Evolutionary conservation across 2,113 vertebrate genomes (phyloP).

Genomic region (Oncorhynchus tshawytscha): DNA sequence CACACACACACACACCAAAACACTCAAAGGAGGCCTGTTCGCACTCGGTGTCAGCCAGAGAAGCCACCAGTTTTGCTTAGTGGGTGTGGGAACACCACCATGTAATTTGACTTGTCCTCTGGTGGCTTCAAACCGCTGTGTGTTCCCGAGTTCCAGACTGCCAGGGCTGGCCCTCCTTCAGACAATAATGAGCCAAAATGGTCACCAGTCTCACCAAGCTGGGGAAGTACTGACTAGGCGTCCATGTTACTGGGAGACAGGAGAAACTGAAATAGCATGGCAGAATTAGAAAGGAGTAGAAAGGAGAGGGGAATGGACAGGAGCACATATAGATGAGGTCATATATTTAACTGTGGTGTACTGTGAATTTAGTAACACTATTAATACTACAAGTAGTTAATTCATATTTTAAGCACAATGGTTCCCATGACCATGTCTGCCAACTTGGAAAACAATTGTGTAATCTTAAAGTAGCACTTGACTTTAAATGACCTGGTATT

Average conservation of each 20-base stretch:
- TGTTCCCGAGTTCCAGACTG: neutral
- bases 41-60: neutral
- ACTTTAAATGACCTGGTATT: too few relatives aligned
- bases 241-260: slow-evolving; percentile 48
- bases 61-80: slow-evolving; percentile 28
- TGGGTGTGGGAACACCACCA: slow-evolving; percentile 26
- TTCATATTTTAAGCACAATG: too few relatives aligned
- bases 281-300: slow-evolving; percentile 55
- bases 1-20: neutral
- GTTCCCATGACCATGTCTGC: too few relatives aligned
- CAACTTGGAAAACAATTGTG: too few relatives aligned
- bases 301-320: slow-evolving; percentile 26
- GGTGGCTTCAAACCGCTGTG: slow-evolving; percentile 29
- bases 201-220: neutral
- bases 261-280: slow-evolving; percentile 53
- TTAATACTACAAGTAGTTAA: too few relatives aligned
- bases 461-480: too few relatives aligned
- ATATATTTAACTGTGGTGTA: slow-evolving; percentile 47
- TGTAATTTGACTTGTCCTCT: slow-evolving; percentile 38
- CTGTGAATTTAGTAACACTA: neutral
- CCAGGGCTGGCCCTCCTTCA: neutral
- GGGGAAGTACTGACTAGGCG: slow-evolving; percentile 56
- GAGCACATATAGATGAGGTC: slow-evolving; percentile 48
- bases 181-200: neutral
- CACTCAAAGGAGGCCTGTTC: neutral